Evolutionary conservation across 2,888 invertebrate species (phyloP), one percentile per base, ranked within the genome.

Genomic region (Drosophila anceps): DNA sequence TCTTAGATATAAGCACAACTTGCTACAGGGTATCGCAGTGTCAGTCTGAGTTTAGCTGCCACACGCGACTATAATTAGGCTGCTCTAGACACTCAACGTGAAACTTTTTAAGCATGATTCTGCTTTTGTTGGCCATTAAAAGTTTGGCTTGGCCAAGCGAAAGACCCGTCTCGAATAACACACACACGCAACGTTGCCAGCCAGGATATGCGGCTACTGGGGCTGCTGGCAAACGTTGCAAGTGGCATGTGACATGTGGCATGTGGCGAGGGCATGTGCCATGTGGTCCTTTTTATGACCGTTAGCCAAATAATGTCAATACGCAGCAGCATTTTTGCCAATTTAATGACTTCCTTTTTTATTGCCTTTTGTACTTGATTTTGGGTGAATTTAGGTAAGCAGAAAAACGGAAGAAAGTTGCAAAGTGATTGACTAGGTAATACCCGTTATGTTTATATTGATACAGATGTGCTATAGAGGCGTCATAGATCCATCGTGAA

Each of bases 111-210:
- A 13, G 10, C 51, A 35, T 41, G 31, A 50, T 48, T 73, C 54
- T 55, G 61, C 57, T 65, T 24, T 24, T 31, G 48, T n/a, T 58
- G 35, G 46, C 61, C 39, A 59, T 65, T 73, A 76, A 66, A 82
- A 80, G 43, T 78, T 78, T 76, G 27, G 39, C 60, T 10, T n/a
- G 43, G 31, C 9, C 18, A 27, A 15, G 15, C 9, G 35, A 63
- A 62, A 57, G 29, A 35, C 62, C 58, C 29, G 10, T 18, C 43
- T 31, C 55, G 69, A 58, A 66, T 69, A 80, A 63, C 66, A 66
- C 69, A 39, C 78, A 80, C 71, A 78, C 69, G 78, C 69, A 66
- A 33, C 33, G 75, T 29, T 37, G 62, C 18, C 31, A 8, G 60
- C 35, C 59, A 8, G n/a, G 12, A 35, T 4, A 9, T 31, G 35